phyloP scores from a whole-genome alignment of 2,797 vertebrate species.

The Sparidentex hasta region DNA sequence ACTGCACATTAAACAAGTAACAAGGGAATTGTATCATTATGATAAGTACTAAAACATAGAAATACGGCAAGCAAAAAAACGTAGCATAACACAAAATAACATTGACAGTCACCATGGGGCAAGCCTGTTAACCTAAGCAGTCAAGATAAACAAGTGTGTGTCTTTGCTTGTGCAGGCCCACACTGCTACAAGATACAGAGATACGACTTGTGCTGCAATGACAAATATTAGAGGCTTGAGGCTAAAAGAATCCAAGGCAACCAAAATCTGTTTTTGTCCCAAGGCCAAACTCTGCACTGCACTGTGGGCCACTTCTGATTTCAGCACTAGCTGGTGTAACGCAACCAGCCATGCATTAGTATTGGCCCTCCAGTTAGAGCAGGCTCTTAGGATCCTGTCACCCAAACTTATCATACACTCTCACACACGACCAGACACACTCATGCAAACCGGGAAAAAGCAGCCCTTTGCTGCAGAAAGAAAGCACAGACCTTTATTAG shows the following conservation, averaged over 20 bases:
- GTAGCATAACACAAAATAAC: conserved; percentile 68
- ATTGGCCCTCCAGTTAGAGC: conserved; percentile 86
- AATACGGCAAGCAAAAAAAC: conserved; percentile 18
- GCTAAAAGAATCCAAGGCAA: conserved; percentile 77
- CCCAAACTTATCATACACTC: conserved; percentile 81
- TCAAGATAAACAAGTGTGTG: conserved; percentile 71
- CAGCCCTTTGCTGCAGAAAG: conserved; percentile 40
- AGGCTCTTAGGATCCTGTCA: conserved; percentile 87
- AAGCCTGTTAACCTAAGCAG: conserved; percentile 78
- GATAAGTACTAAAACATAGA: not conserved
- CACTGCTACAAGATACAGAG: conserved; percentile 72
- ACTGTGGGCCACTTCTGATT: conserved; percentile 84
- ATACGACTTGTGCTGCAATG: conserved; percentile 70
- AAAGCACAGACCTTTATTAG: conserved; percentile 13
- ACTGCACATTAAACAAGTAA: not conserved
- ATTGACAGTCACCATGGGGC: conserved; percentile 79
- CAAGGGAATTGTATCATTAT: not conserved
- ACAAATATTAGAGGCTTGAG: conserved; percentile 78
- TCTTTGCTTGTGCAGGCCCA: conserved; percentile 51
- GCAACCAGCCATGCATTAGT: conserved; percentile 88
- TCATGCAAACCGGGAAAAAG: conserved; percentile 31
- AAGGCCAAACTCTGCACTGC: conserved; percentile 75
- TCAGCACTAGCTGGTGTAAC: conserved; percentile 84
- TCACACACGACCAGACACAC: conserved; percentile 39
- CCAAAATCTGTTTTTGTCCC: conserved; percentile 79